Evolutionary conservation across 2,888 invertebrate genomes (phyloP).

Genomic region (Cataglyphis altisquamis): DNA sequence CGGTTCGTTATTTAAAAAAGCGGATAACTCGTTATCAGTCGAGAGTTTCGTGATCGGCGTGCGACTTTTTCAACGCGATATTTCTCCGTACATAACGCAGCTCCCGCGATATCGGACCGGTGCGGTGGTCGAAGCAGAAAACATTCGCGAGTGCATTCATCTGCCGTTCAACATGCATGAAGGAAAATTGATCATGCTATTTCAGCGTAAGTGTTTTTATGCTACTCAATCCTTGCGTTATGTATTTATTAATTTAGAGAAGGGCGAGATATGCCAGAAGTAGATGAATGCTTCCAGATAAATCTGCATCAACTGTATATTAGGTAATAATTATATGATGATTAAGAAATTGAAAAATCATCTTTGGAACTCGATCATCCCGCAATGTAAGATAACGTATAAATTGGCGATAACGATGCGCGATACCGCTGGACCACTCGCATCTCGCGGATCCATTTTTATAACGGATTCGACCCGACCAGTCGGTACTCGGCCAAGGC

Average conservation of each 20-base stretch:
- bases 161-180: slow-evolving; percentile 20
- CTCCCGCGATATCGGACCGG: slow-evolving; percentile 41
- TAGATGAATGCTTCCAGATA: no score
- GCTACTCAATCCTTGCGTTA: neutral
- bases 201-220: neutral
- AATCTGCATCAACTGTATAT: neutral
- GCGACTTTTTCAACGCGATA: slow-evolving; percentile 39
- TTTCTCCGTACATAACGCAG: slow-evolving; percentile 2
- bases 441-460: slow-evolving; percentile 31
- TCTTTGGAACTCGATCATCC: neutral
- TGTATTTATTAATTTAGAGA: neutral
- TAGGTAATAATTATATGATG: neutral
- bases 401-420: neutral
- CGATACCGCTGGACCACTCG: neutral
- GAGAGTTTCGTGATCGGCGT: slow-evolving; percentile 55
- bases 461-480: slow-evolving; percentile 57
- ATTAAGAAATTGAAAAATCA: neutral
- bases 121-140: slow-evolving; percentile 32
- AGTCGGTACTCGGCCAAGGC: slow-evolving; percentile 77
- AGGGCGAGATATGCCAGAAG: no score
- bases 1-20: slow-evolving; percentile 56
- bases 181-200: slow-evolving; percentile 2
- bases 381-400: neutral
- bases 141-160: neutral
- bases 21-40: slow-evolving; percentile 55